Evolutionary conservation across 2,113 vertebrate genomes (phyloP), one percentile per base, ranked within the genome.

Genomic region (Todiramphus saurophagus): DNA sequence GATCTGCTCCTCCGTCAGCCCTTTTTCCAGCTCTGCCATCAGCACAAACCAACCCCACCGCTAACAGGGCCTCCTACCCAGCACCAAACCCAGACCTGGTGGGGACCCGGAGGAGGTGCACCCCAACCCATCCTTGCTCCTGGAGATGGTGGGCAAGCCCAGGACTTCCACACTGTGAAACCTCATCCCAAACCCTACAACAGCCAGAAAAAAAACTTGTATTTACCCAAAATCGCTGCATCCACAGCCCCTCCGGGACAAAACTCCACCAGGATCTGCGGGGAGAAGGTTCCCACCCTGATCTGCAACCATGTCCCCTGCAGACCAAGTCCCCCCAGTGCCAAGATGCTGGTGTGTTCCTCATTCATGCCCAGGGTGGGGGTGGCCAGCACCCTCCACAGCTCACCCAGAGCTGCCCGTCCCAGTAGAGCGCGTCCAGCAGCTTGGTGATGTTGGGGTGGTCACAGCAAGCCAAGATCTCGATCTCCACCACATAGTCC

Each of bases 221-320:
- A 89, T 97, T 96, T 81, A 98, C 98, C 98, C 70, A 98, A 85
- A 95, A 98, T 98, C 2, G 95, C 97, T 28, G 97, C 96, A 89
- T 98, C 98, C 55, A 98, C 62, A 0, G 98, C 98, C 28, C 98
- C 98, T 24, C 98, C 98, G 4, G 98, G 90, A 87, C 98, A 98
- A 86, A 98, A 98, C 93, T 98, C 98, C 67, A 97, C 92, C 55
- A 98, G 76, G 84, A 98, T 98, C 98, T 98, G 90, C 55, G 35
- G 68, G 43, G 33, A 83, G 68, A 89, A 11, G 63, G 59, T 90
- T 51, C 30, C 58, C 69, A 90, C 28, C n/a, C 6, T 2, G 30
- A 13, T 53, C 48, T 58, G 35, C 10, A 69, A 75, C 17, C 0
- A 1, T 5, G 15, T 12, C 35, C 16, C 27, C 21, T 30, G 55